phyloP scores from a whole-genome alignment of 2,888 invertebrate species.

The Nineta flava region DNA sequence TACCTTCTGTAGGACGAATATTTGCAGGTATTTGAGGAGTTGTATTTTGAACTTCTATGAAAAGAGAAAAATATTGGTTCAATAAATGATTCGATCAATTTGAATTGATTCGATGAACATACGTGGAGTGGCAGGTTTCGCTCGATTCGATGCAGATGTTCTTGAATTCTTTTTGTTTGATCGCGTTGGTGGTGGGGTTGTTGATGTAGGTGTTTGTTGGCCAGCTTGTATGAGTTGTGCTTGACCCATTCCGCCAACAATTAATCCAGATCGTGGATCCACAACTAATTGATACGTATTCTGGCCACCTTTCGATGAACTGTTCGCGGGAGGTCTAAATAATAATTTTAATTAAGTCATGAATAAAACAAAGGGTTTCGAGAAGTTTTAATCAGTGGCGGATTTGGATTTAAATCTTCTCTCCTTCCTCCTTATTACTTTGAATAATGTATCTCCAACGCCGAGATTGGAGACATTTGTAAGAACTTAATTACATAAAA shows the following conservation, averaged over 20 bases:
- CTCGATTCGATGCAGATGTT: background rate
- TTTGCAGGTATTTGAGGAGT: conserved; percentile 34
- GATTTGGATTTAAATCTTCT: too few relatives aligned
- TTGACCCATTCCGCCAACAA: conserved; percentile 27
- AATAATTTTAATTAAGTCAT: background rate
- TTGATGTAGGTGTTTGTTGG: background rate
- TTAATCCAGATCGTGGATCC: conserved; percentile 28
- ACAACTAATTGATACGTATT: conserved; percentile 30
- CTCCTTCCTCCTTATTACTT: too few relatives aligned
- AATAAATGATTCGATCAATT: too few relatives aligned
- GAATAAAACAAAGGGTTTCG: too few relatives aligned
- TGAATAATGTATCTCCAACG: too few relatives aligned
- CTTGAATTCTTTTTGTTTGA: conserved; percentile 11
- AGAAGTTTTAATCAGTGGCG: too few relatives aligned
- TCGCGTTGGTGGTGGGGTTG: conserved; percentile 10
- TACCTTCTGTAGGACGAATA: conserved; percentile 51
- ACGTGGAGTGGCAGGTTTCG: background rate
- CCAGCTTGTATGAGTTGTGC: conserved; percentile 16
- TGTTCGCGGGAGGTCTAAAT: conserved; percentile 12
- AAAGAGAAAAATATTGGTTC: conserved; percentile 8
- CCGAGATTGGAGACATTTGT: too few relatives aligned
- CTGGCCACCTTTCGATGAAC: background rate
- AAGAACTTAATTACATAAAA: too few relatives aligned
- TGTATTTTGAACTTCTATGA: conserved; percentile 12
- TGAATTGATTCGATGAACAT: too few relatives aligned